Percentiles rank a stretch among this genome's conserved stretches.
phyloP scores from a whole-genome alignment of 2,797 vertebrate species.

The Rhyacichthys aspro region DNA sequence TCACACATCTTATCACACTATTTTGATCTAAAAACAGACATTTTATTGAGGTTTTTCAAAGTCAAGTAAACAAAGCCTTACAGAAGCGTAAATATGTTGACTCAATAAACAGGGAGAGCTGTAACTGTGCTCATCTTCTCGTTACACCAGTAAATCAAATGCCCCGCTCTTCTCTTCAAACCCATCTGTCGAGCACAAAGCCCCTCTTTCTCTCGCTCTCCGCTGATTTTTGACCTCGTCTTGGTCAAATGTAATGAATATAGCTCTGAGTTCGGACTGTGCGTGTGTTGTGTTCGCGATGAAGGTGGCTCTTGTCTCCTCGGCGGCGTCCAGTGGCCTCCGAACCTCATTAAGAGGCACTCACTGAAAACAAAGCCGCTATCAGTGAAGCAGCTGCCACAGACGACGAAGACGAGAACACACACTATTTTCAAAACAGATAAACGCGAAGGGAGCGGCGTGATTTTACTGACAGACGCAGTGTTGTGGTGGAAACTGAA shows the following conservation, averaged over 20 bases:
- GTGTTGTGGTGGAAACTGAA: too few species aligned
- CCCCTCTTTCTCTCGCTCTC: constrained; percentile 79
- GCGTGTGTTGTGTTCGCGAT: constrained; percentile 50
- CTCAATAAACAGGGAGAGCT: background rate
- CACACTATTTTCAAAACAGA: background rate
- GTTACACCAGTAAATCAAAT: constrained; percentile 33
- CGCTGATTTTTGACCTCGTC: constrained; percentile 71
- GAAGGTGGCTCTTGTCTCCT: constrained; percentile 80
- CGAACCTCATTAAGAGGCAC: constrained; percentile 78
- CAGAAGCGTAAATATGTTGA: background rate
- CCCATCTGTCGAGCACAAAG: constrained; percentile 70
- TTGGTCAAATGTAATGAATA: constrained; percentile 73
- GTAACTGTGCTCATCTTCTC: constrained; percentile 7
- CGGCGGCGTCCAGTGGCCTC: constrained; percentile 70
- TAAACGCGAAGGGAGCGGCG: too few species aligned
- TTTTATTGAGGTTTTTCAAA: too few species aligned
- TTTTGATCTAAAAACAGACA: too few species aligned
- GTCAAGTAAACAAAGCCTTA: too few species aligned
- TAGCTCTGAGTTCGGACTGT: constrained; percentile 42
- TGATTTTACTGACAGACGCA: too few species aligned
- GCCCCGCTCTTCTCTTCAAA: constrained; percentile 23
- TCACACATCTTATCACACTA: too few species aligned
- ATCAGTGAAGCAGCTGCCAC: constrained; percentile 64
- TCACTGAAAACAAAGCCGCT: constrained; percentile 73
- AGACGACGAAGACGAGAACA: constrained; percentile 43